Base-by-base conservation (phyloP, 2,888 invertebrate genomes). In the Bombyx huttoni region DNA sequence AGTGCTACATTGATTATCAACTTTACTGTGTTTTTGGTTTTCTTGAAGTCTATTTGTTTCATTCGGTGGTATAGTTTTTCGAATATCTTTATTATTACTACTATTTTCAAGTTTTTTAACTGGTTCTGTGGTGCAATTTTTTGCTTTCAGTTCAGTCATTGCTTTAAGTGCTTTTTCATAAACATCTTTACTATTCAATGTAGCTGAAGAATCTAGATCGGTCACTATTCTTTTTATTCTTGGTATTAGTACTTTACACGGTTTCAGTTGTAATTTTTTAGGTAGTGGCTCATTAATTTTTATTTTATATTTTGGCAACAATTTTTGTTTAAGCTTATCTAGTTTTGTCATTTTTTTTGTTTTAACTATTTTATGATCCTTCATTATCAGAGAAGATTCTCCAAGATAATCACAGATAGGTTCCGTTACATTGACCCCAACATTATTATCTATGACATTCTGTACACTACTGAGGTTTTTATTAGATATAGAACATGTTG, bases 131-230 rank as follows among this genome's bases (percentile, higher is more conserved):
- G 40, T 7, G 40, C 48, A 53, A 8, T 7, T 5, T 53, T 70
- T 66, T 5, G 59, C 58, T 50, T 75, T 83, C 14, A 75, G 51
- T 62, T 79, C 75, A 14, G 75, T 63, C 68, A 83, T 74, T 46
- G 82, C 61, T 65, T 70, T 74, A 1, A 75, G 65, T 47, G 85
- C 80, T 53, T 80, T 84, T 58, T 80, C 78, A 63, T 80, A 82
- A 45, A 71, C 73, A 46, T 58, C 57, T 62, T 76, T 78, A 51
- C 72, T 65, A 57, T 80, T 75, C 12, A 75, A 54, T 46, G 69
- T 57, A 33, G 62, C 58, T 14, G 67, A 61, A 49, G 61, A 58
- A 52, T 62, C 61, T 54, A 57, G 55, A n/a, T 50, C 53, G 33
- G 56, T 54, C 1, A 61, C 52, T 34, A 56, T 57, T 34, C 52